phyloP scores from a whole-genome alignment of 2,113 vertebrate species.

The Vimba vimba region DNA sequence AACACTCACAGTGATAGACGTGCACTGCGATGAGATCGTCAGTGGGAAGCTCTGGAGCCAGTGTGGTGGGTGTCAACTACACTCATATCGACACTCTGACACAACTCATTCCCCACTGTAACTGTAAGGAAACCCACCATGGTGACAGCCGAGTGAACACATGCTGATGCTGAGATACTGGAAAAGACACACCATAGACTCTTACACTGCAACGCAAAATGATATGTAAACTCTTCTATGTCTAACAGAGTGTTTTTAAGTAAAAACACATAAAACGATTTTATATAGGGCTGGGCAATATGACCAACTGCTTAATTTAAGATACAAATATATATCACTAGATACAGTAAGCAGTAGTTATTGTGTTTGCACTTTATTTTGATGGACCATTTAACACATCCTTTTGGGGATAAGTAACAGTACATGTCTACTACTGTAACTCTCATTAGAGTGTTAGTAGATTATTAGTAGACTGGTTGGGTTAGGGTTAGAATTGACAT shows the following conservation, averaged over 20 bases:
- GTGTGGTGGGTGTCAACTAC: constrained; percentile 43
- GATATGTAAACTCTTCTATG: background rate
- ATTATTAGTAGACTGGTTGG: no score
- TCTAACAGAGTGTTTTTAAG: background rate
- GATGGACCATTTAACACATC: no score
- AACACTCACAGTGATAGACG: constrained; percentile 41
- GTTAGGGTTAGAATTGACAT: no score
- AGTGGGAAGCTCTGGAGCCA: constrained; percentile 41
- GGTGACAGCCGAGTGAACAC: constrained; percentile 46
- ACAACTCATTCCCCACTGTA: constrained; percentile 35
- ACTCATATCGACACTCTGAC: constrained; percentile 46
- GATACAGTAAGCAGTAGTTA: no score
- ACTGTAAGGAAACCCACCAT: constrained; percentile 41
- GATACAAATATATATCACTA: no score
- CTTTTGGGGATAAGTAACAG: no score
- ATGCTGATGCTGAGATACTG: constrained; percentile 26
- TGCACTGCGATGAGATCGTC: constrained; percentile 45
- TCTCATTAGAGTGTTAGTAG: no score
- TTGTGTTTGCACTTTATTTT: no score
- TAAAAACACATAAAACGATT: background rate
- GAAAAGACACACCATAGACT: constrained; percentile 30
- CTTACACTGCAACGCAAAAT: background rate
- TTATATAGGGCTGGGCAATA: no score
- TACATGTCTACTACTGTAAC: no score
- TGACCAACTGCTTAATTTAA: no score